phyloP scores from a whole-genome alignment of 2,888 invertebrate genomes.

The Onthophagus sagittarius region DNA sequence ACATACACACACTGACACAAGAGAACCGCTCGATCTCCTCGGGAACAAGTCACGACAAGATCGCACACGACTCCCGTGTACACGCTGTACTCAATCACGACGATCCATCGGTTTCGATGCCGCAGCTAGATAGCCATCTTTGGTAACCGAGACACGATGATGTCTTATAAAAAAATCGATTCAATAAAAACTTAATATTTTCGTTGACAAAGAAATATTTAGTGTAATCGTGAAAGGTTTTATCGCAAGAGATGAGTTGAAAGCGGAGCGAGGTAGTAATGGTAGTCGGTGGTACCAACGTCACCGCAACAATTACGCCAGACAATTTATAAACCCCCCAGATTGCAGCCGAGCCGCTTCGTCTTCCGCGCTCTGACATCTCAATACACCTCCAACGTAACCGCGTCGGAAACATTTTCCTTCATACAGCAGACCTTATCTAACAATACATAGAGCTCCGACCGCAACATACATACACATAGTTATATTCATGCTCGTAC shows the following conservation, averaged over 20 bases:
- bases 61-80: neutral
- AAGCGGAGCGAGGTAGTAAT: neutral
- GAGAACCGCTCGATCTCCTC: neutral
- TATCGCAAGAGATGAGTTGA: neutral
- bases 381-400: neutral
- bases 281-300: neutral
- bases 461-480: neutral
- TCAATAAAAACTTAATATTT: no score
- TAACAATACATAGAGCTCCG: slow-evolving; percentile 2
- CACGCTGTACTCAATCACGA: neutral
- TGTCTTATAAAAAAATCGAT: neutral
- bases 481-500: slow-evolving; percentile 27
- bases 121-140: neutral
- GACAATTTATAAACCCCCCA: neutral
- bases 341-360: neutral
- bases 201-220: neutral
- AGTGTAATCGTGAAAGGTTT: neutral
- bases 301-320: neutral
- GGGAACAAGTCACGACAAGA: neutral
- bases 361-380: neutral
- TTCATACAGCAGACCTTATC: slow-evolving; percentile 1
- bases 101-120: neutral
- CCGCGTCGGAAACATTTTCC: neutral
- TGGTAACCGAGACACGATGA: neutral
- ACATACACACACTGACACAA: no score